Percentiles rank a stretch among this genome's conserved stretches.
Evolutionary conservation across 1,140 invertebrate species (phyloP).

Genomic region (Aphelenchoides fujianensis): DNA sequence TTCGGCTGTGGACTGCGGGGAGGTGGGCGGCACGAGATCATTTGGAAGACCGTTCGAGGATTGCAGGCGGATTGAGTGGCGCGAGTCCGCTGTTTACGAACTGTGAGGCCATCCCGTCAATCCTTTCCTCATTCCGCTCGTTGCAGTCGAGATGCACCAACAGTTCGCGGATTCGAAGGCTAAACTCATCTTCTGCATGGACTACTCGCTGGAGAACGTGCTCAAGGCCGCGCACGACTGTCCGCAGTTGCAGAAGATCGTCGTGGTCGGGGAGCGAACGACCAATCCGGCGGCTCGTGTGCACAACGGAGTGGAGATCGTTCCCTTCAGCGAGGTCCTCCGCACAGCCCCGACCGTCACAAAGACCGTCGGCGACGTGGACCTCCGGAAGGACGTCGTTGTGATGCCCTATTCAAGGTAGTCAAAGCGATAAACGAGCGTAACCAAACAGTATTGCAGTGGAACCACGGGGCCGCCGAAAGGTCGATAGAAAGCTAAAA

Average conservation of each 20-base stretch:
- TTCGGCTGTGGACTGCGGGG: conserved; percentile 37
- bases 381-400: conserved; percentile 36
- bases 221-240: conserved; percentile 34
- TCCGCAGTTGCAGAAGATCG: conserved; percentile 31
- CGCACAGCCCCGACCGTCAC: conserved; percentile 26
- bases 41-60: neutral
- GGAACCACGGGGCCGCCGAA: conserved; percentile 17
- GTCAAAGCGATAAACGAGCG: neutral
- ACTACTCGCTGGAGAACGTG: conserved; percentile 30
- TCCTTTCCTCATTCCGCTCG: neutral
- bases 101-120: conserved; percentile 34
- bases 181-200: conserved; percentile 49
- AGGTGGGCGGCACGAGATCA: conserved; percentile 27
- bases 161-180: conserved; percentile 44
- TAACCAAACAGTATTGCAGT: neutral
- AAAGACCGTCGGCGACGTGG: conserved; percentile 1
- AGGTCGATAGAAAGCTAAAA: neutral
- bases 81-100: conserved; percentile 43
- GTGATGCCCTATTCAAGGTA: conserved; percentile 49
- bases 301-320: conserved; percentile 11
- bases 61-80: conserved; percentile 40
- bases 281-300: conserved; percentile 3
- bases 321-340: conserved; percentile 31
- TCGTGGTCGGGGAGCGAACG: conserved; percentile 31
- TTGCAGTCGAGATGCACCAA: conserved; percentile 46